Evolutionary conservation across 2,888 invertebrate species (phyloP).

Genomic region (Lepidocyrtoides sp.): DNA sequence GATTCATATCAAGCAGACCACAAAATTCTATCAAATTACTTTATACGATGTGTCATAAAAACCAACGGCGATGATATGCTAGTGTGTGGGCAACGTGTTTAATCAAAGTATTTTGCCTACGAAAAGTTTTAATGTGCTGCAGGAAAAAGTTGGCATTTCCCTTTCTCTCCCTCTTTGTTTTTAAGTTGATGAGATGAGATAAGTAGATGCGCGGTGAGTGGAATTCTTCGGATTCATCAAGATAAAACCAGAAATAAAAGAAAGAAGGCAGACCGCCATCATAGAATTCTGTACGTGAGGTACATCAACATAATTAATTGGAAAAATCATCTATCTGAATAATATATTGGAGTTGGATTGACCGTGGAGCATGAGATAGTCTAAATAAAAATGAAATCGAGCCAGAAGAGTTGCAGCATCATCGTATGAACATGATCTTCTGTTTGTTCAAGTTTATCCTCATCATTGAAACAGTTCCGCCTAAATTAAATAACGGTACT

Average conservation of each 20-base stretch:
- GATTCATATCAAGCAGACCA: background rate
- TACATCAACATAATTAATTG: background rate
- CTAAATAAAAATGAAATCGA: background rate
- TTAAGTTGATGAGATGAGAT: constrained; percentile 19
- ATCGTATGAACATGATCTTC: background rate
- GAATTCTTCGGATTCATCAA: constrained; percentile 1
- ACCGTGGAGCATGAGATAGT: background rate
- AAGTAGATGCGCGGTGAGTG: constrained; percentile 6
- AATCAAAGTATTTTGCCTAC: background rate
- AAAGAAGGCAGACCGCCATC: constrained; percentile 2
- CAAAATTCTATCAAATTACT: background rate
- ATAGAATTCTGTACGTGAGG: background rate
- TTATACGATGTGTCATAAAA: constrained; percentile 31
- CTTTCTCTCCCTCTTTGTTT: background rate
- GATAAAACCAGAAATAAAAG: constrained; percentile 11
- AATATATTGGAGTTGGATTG: background rate
- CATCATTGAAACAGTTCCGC: background rate
- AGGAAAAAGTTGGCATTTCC: background rate
- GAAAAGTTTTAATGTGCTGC: background rate
- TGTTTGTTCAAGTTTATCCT: background rate
- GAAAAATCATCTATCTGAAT: constrained; percentile 23
- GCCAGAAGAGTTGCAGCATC: constrained; percentile 23
- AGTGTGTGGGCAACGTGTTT: constrained; percentile 28
- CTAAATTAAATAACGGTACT: constrained; percentile 5
- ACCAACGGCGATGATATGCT: background rate